Base-by-base conservation (phyloP, 1,140 invertebrate genomes). In the Aphelinus certus region DNA sequence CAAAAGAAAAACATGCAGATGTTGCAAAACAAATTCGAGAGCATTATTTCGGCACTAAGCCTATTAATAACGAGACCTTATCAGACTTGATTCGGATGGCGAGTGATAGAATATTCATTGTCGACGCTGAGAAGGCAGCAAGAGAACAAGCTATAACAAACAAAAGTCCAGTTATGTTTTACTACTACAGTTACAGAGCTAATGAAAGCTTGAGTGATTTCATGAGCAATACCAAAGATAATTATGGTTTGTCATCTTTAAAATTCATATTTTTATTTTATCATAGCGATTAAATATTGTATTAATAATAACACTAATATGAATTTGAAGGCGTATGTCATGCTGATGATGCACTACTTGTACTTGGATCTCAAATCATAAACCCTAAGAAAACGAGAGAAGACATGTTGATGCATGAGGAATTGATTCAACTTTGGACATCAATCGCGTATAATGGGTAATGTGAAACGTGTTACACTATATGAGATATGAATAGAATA, bases 41-140 rank as follows among this genome's bases (percentile, higher is more conserved):
- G 47, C 86, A 88, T 75, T 92, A 92, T 77, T 81, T 92, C 45
- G 87, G 83, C 4, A 26, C 51, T 53, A 88, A 90, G 71, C 79
- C 87, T 1, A 86, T 92, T 26, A 79, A 84, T 2, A 78, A 58
- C 58, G 63, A 53, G 45, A 83, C 61, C 53, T 51, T 78, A 2
- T 57, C 74, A n/a, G 6, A 68, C 73, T 79, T 81, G 70, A 89
- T 90, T 80, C 73, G 86, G 76, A 84, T 92, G 79, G 81, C 91
- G 0, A 85, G 91, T 1, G 92, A 93, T 79, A 84, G 92, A 46
- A 82, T 84, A 0, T 93, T 92, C 81, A 83, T 88, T n/a, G 26
- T 43, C 2, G 71, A 58, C 45, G 62, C 62, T 9, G 45, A 47
- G 42, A 49, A 58, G 26, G 62, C 62, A n/a, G 61, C 53, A 7